Base-by-base conservation (phyloP, 2,797 vertebrate genomes). In the Pangasius krempfi region DNA sequence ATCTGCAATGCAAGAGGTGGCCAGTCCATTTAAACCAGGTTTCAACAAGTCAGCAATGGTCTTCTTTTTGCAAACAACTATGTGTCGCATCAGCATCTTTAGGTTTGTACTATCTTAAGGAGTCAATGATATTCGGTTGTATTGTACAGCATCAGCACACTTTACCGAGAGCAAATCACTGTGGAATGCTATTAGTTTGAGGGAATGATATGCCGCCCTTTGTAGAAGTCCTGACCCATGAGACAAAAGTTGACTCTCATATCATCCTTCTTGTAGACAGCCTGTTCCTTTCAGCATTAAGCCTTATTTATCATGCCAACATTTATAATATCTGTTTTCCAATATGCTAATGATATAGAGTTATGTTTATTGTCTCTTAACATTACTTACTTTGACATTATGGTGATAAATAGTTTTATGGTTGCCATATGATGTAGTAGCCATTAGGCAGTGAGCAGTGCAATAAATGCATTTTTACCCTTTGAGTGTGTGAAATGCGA, bases 381-480 rank as follows among this genome's bases (percentile, higher is more conserved):
- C 40, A 54, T 86, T 86, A 79, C 76, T 86, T 86, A 62, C 54
- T n/a, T 84, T 50, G 3, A 50, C 60, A 84, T 50, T 86, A 20
- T 62, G 37, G 18, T 75, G 20, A 75, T 78, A 30, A 79, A 27
- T 78, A 33, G 54, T 84, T 84, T 86, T 62, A 50, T 47, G 25
- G n/a, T 76, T 62, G 20, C 37, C 72, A 50, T 50, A 66, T 78
- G 86, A 81, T 85, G 87, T 89, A 92, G 92, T 84, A 86, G 87
- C 37, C 79, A 87, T 89, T 88, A 90, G 80, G 89, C 87, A 87
- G 83, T 76, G 68, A 56, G 86, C 91, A 94, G 89, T 88, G 83
- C 91, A 90, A 92, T 90, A 88, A 83, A 93, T 91, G 92, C 89
- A 91, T 86, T 92, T 89, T 90, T 87, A 88, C 14, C 60, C 37